phyloP scores from a whole-genome alignment of 1,140 invertebrate genomes.

The Orius insidiosus region DNA sequence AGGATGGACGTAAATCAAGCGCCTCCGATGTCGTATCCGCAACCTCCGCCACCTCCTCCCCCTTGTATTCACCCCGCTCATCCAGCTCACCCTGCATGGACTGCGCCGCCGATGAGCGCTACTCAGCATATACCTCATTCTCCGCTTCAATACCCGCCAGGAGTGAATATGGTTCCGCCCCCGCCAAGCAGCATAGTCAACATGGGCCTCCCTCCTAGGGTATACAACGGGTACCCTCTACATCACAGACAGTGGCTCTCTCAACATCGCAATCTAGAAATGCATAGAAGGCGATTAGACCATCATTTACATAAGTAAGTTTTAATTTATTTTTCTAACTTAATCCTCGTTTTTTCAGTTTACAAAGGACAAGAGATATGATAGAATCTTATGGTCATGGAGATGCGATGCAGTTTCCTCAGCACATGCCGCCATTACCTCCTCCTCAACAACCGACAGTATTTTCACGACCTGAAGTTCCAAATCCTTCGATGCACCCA shows the following conservation, averaged over 20 bases:
- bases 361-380: slow-evolving; percentile 6
- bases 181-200: slow-evolving; percentile 9
- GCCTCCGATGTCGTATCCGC: slow-evolving; percentile 14
- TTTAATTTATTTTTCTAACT: slow-evolving; percentile 10
- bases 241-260: slow-evolving; percentile 54
- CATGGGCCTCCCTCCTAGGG: slow-evolving; percentile 24
- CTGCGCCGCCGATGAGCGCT: slow-evolving; percentile 18
- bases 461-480: slow-evolving; percentile 31
- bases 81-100: slow-evolving; percentile 24
- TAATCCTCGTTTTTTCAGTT: slow-evolving; percentile 8
- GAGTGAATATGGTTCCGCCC: slow-evolving; percentile 1
- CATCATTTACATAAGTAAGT: slow-evolving; percentile 26
- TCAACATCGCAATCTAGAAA: slow-evolving; percentile 52
- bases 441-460: slow-evolving; percentile 26
- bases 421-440: slow-evolving; percentile 17
- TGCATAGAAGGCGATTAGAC: slow-evolving; percentile 39
- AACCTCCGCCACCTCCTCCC: slow-evolving; percentile 14
- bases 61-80: slow-evolving; percentile 24
- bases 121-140: slow-evolving; percentile 7
- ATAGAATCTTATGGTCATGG: background rate
- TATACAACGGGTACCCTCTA: slow-evolving; percentile 37
- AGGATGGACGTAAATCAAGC: slow-evolving; percentile 22
- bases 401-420: background rate
- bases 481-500: slow-evolving; percentile 22
- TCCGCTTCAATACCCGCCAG: slow-evolving; percentile 7